These are phyloP conservation scores for Lasioglossum baleicum DNA, from an alignment of 1,140 invertebrate genomes.

Conservation along the genomic window DNA sequence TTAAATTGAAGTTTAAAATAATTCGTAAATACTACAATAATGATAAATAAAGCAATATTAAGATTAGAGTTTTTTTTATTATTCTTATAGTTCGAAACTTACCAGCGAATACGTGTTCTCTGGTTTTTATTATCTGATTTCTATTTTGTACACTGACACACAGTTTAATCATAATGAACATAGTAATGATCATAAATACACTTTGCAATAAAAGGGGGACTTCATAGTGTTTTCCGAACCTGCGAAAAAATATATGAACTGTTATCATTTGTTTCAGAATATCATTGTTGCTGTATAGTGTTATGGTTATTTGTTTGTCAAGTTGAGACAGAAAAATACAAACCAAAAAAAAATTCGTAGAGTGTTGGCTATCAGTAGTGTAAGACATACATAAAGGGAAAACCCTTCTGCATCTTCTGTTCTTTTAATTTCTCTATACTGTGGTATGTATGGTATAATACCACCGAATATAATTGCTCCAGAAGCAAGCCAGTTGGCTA, in stretches of 20 bases:
- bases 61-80: not conserved
- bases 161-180: constrained; percentile 97
- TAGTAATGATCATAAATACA: constrained; percentile 97
- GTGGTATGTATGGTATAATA: constrained; percentile 91
- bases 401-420: constrained; percentile 97
- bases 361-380: constrained; percentile 96
- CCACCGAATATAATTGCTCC: constrained; percentile 96
- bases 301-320: too few relatives aligned
- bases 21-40: constrained; percentile 15
- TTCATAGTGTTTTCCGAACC: constrained; percentile 99
- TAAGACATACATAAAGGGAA: constrained; percentile 97
- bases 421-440: constrained; percentile 94
- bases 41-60: not conserved
- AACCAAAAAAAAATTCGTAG: constrained; percentile 99
- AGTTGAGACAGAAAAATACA: constrained; percentile 69
- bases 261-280: too few relatives aligned
- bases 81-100: constrained; percentile 54
- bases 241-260: constrained; percentile 79
- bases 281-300: too few relatives aligned
- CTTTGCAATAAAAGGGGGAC: constrained; percentile 96
- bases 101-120: constrained; percentile 93
- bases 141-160: constrained; percentile 93
- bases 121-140: constrained; percentile 88
- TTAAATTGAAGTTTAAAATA: constrained; percentile 65
- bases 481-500: constrained; percentile 86